These are phyloP conservation scores for Drosophila willistoni DNA, from an alignment of 1,140 invertebrate genomes.

Conservation along the genomic window DNA sequence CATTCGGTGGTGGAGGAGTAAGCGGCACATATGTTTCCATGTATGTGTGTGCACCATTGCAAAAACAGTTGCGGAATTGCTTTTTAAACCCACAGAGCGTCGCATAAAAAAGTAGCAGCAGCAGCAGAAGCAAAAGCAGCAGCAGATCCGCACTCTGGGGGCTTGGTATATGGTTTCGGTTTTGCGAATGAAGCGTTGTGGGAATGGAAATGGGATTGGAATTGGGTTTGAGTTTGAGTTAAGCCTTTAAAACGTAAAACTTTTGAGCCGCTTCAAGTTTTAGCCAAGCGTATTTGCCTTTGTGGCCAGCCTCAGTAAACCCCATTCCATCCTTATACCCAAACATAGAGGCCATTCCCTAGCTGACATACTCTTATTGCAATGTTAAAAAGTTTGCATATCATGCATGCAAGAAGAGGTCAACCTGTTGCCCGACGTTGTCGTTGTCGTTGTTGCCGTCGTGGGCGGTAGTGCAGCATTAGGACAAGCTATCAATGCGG, in stretches of 20 bases:
- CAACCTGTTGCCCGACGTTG: slow-evolving; percentile 66
- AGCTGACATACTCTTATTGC: slow-evolving; percentile 40
- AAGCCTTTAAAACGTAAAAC: slow-evolving; percentile 79
- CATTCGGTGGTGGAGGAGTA: slow-evolving; percentile 2
- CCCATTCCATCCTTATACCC: neutral
- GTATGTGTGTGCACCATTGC: slow-evolving; percentile 45
- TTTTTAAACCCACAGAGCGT: slow-evolving; percentile 76
- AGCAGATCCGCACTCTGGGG: slow-evolving; percentile 62
- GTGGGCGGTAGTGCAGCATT: slow-evolving; percentile 23
- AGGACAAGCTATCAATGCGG: slow-evolving; percentile 50
- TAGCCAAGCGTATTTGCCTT: slow-evolving; percentile 70
- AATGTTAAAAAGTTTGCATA: slow-evolving; percentile 59
- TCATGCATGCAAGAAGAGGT: slow-evolving; percentile 41
- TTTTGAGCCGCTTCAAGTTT: slow-evolving; percentile 76
- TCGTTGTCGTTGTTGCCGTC: slow-evolving; percentile 21
- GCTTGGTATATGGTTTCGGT: slow-evolving; percentile 48
- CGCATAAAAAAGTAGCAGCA: slow-evolving; percentile 67
- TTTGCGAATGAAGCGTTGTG: slow-evolving; percentile 20
- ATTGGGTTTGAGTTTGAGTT: slow-evolving; percentile 36
- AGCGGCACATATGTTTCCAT: slow-evolving; percentile 8
- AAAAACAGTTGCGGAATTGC: slow-evolving; percentile 80
- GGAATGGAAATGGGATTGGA: slow-evolving; percentile 10
- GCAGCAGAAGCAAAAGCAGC: slow-evolving; percentile 10
- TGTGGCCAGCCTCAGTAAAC: slow-evolving; percentile 39
- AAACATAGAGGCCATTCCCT: slow-evolving; percentile 23